Evolutionary conservation across 2,888 invertebrate species (phyloP), one percentile per base, ranked within the genome.

Genomic region (Atrina japonica): DNA sequence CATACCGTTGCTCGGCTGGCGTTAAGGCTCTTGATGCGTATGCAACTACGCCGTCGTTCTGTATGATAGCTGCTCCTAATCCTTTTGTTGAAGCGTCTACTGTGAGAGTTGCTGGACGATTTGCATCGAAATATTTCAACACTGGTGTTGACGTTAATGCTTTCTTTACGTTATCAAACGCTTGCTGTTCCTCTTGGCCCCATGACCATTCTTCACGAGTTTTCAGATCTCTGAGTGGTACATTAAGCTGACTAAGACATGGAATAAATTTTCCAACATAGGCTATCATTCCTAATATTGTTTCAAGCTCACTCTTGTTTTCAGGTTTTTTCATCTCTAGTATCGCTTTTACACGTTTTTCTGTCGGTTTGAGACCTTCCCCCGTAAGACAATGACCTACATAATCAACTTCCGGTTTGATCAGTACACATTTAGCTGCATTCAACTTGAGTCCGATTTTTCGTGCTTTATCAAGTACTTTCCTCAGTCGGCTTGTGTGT

Each of bases 351-450:
- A 63, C 25, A 6, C 69, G 7, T n/a, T 63, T 30, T 14, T 56
- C 47, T 14, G 73, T 69, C 0, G 70, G 72, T 47, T 67, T 73
- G 14, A 69, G 45, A 23, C 72, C 75, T 11, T 43, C 59, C 25
- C 59, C 59, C 2, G 43, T 59, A 16, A 59, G 59, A 1, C 25
- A 23, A 25, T 43, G 47, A n/a, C 60, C 60, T 27, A 60, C 49
- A 9, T 47, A 60, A 25, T 60, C 18, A n/a, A 60, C 60, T 49
- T 60, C 29, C 1, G 73, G 72, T 41, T 72, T 47, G 53, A 60
- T 18, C 64, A 71, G 9, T 18, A 21, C 27, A 45, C 52, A 52
- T 55, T 69, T 69, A 3, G 29, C 40, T 2, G 3, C 2, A 18
- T 69, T 69, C 7, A 69, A 21, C 25, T 56, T 69, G 5, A 69